Percentiles rank a stretch among this genome's conserved stretches.
phyloP scores from a whole-genome alignment of 2,797 vertebrate genomes.

The Aphelocoma californica region DNA sequence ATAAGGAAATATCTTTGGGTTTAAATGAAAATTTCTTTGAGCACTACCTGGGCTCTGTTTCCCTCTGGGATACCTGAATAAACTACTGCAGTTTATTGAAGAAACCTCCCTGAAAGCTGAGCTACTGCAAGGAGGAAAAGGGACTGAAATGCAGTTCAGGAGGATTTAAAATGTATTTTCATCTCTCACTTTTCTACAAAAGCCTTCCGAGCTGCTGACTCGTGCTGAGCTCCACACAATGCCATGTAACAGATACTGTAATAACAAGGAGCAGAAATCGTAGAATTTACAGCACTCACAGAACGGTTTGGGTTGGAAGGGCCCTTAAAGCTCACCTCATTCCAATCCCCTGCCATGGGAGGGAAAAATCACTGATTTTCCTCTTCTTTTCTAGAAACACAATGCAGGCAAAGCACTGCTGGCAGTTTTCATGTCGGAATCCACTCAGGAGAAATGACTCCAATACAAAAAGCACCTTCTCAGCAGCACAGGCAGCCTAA shows the following conservation, averaged over 20 bases:
- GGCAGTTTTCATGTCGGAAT: neutral
- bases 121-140: neutral
- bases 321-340: neutral
- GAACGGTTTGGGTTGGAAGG: neutral
- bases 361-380: neutral
- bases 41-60: neutral
- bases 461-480: neutral
- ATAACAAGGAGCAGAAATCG: neutral
- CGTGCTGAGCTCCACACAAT: neutral
- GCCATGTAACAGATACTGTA: rapidly evolving
- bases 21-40: neutral
- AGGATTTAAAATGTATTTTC: neutral
- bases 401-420: neutral
- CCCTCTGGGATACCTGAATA: neutral
- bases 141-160: neutral
- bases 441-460: neutral
- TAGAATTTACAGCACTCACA: neutral
- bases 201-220: neutral
- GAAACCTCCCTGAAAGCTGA: neutral
- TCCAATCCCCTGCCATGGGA: neutral
- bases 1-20: neutral
- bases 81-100: neutral
- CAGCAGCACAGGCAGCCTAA: neutral
- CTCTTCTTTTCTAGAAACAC: neutral
- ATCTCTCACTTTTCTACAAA: neutral